Base-by-base conservation (phyloP, 2,797 vertebrate genomes). In the Lophotriccus pileatus region DNA sequence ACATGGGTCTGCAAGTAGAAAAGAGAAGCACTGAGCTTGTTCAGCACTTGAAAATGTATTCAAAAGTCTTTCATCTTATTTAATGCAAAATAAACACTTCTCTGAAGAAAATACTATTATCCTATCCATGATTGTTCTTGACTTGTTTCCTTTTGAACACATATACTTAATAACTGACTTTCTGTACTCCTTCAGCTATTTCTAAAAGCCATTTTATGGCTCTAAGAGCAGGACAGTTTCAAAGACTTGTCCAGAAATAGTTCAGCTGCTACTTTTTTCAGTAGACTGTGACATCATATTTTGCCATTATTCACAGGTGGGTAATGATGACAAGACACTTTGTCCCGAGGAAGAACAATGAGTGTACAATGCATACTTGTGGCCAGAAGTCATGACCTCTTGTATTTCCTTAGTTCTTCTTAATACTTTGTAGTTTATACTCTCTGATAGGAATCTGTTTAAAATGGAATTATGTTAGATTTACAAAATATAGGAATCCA, bases 51-150 rank as follows among this genome's bases (percentile, higher is more conserved):
- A 46, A 93, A 91, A 83, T 78, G 27, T 53, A 41, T 89, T 94
- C 36, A 73, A 8, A 91, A 68, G 7, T 58, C 68, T 95, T 95
- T 80, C 17, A 62, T 77, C 44, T 62, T 83, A 87, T 43, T 34
- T 75, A 92, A 95, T 75, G 53, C 91, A 91, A 94, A 92, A 80
- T 52, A 87, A 89, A 67, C 30, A 55, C 22, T 87, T 89, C 13
- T 85, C 64, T 75, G 72, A 90, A 90, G 47, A 84, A 82, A 87
- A 78, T 73, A 32, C 36, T 84, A 6, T 73, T 77, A 41, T 37
- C 6, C 1, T 87, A 9, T 70, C 37, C 30, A 4, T 70, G 87
- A 36, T 15, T 84, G 49, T 30, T 89, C 77, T 89, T 76, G 27
- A 88, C 21, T 84, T 76, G 30, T 81, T 95, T 90, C 8, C 8